phyloP scores from a whole-genome alignment of 2,797 vertebrate species.

The Pristis pectinata region DNA sequence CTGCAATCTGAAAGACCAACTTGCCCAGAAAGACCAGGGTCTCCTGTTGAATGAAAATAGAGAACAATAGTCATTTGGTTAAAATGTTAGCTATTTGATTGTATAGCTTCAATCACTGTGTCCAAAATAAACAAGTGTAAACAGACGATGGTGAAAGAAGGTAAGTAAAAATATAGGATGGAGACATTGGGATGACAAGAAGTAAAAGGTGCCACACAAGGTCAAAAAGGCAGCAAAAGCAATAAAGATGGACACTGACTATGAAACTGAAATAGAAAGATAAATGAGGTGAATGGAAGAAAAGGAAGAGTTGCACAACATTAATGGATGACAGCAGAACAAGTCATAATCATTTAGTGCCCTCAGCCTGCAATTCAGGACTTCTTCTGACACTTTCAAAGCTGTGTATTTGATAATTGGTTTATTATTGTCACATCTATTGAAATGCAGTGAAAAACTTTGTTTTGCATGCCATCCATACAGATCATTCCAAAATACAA shows the following conservation, averaged over 20 bases:
- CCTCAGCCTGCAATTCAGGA: too few species aligned
- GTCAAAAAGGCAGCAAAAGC: background rate
- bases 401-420: too few species aligned
- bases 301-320: background rate
- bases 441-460: too few species aligned
- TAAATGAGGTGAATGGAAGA: background rate
- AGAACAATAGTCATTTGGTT: background rate
- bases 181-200: background rate
- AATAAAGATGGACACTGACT: background rate
- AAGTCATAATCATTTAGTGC: background rate
- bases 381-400: too few species aligned
- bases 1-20: constrained; percentile 55
- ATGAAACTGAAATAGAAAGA: background rate
- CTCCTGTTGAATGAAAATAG: constrained; percentile 57
- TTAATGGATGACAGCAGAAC: background rate
- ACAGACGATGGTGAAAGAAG: background rate
- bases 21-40: constrained; percentile 61
- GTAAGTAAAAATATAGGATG: background rate
- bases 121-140: background rate
- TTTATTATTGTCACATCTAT: too few species aligned
- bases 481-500: too few species aligned
- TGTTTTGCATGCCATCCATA: too few species aligned
- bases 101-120: background rate
- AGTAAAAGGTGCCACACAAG: background rate
- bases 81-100: background rate